These are phyloP conservation scores for Mimachlamys varia DNA, from an alignment of 2,888 invertebrate species.

Conservation along the genomic window DNA sequence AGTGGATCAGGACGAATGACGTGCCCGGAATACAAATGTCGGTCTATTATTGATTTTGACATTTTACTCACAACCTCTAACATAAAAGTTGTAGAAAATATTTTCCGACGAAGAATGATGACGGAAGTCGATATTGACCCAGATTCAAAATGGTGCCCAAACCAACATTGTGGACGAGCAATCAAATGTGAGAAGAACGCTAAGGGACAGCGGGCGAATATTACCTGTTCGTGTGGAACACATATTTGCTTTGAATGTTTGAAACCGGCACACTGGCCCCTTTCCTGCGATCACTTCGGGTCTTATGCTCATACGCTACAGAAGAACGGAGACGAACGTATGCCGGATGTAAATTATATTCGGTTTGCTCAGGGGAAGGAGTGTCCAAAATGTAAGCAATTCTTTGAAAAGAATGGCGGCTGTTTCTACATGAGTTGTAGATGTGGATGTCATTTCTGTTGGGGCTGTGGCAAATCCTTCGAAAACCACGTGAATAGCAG, in stretches of 20 bases:
- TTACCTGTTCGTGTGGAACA: conserved; percentile 61
- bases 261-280: conserved; percentile 66
- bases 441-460: conserved; percentile 64
- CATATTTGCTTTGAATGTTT: conserved; percentile 64
- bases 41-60: conserved; percentile 50
- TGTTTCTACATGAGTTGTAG: conserved; percentile 63
- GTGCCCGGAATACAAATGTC: conserved; percentile 65
- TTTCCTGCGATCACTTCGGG: conserved; percentile 57
- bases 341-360: conserved; percentile 13
- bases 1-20: conserved; percentile 48
- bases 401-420: conserved; percentile 66
- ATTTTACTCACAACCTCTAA: conserved; percentile 41
- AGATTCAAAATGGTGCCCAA: conserved; percentile 64
- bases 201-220: conserved; percentile 42
- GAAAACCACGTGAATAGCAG: neutral
- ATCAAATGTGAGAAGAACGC: conserved; percentile 42
- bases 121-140: conserved; percentile 54
- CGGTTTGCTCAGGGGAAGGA: conserved; percentile 58
- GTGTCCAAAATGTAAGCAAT: conserved; percentile 64
- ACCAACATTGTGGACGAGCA: conserved; percentile 61
- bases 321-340: conserved; percentile 53
- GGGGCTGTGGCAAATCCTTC: conserved; percentile 62
- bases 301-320: conserved; percentile 56
- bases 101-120: neutral
- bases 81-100: conserved; percentile 27